Conservation (phyloP, 2,888 invertebrate genomes). For the Polymixis flavicincta region DNA sequence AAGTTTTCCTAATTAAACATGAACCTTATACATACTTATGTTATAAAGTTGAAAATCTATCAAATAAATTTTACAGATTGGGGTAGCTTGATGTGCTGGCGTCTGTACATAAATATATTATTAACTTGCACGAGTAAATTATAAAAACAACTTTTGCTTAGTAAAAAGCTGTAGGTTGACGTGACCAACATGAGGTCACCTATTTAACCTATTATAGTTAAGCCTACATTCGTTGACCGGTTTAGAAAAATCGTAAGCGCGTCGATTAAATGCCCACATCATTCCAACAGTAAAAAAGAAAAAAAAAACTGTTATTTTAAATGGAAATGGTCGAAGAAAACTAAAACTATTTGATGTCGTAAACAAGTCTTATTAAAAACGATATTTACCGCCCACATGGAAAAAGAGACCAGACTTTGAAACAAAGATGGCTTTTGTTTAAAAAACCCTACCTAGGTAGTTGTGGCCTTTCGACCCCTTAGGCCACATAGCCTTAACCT, state of each 20-base stretch:
- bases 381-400: background rate
- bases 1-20: too few species aligned
- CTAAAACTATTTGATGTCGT: slow-evolving; percentile 2
- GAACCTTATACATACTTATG: too few species aligned
- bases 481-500: slow-evolving; percentile 26
- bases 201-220: slow-evolving; percentile 46
- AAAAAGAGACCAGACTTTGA: slow-evolving; percentile 6
- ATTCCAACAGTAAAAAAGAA: slow-evolving; percentile 34
- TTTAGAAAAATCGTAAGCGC: slow-evolving; percentile 33
- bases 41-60: too few species aligned
- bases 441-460: slow-evolving; percentile 34
- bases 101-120: too few species aligned
- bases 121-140: too few species aligned
- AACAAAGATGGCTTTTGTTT: slow-evolving; percentile 14
- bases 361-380: slow-evolving; percentile 5
- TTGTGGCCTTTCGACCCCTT: slow-evolving; percentile 50
- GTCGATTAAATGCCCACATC: slow-evolving; percentile 35
- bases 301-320: slow-evolving; percentile 1
- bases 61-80: too few species aligned
- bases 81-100: too few species aligned
- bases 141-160: background rate
- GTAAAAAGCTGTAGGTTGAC: slow-evolving; percentile 23
- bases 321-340: slow-evolving; percentile 21
- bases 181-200: slow-evolving; percentile 35
- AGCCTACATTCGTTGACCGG: slow-evolving; percentile 34